Base-by-base conservation (phyloP, 92 coral and sea anemone genomes). In the Bergia puertoricense region DNA sequence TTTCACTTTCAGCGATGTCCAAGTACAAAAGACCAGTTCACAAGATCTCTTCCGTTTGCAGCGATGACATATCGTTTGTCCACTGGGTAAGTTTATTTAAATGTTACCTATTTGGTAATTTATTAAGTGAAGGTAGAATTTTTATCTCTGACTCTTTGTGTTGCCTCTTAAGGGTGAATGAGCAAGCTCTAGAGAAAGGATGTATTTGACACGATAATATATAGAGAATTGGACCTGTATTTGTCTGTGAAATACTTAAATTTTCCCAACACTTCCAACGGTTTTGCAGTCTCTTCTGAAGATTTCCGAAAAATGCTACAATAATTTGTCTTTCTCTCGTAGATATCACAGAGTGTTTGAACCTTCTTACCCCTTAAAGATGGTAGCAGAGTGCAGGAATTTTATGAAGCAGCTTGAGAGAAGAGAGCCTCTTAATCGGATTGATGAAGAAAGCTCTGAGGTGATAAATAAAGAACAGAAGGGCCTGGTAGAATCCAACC, bases 1-100 rank as follows among this genome's bases (percentile, higher is more conserved):
- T 76, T 40, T 76, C 80, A 43, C 20, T 76, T 76, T 43, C 80
- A 84, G 87, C 87, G 87, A 43, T 84, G 46, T 37, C 79, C 87
- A 30, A 23, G 8, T 15, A 46, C 42, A 1, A 69, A 38, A 16
- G 87, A 84, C 8, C 77, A 71, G 23, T 84, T 84, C 41, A 84
- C 87, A 84, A 84, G 87, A 71, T 84, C 87, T 36, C 77, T 84
- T 37, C 87, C 87, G 11, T 84, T 84, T 48, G 87, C 87, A 37
- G 45, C 87, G 16, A 84, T 84, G 66, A 84, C 87, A 3, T 84
- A 84, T 40, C 79, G 87, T 73, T 36, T 84, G 78, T 84, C 87
- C 1, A 36, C 9, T 38, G 87, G 87, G 87, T 84, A 84, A 84
- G 59, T 22, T n/a, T n/a, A 39, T 50, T 7, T 79, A 5, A 39